These are phyloP conservation scores for Eristalinus aeneus DNA, from an alignment of 2,888 invertebrate genomes.

Conservation along the genomic window DNA sequence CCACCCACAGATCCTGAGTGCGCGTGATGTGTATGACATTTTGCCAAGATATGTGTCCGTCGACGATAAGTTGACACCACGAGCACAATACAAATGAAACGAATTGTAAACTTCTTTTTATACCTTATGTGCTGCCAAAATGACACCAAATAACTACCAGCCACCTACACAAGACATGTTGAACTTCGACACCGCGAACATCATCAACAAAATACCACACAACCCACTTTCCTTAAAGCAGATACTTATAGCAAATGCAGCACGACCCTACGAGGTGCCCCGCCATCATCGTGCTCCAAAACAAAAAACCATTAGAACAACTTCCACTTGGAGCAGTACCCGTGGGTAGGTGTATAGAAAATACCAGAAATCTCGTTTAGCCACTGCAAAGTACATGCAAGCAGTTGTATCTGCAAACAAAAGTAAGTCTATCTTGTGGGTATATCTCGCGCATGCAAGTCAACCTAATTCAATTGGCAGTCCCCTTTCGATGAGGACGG, in stretches of 20 bases:
- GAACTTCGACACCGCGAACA: conserved; percentile 68
- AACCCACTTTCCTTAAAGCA: conserved; percentile 62
- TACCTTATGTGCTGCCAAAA: conserved; percentile 22
- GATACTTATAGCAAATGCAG: conserved; percentile 37
- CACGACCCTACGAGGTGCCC: conserved; percentile 52
- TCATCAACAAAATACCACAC: conserved; percentile 67
- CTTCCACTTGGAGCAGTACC: conserved; percentile 35
- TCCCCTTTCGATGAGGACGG: conserved; percentile 28
- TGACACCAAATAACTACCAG: conserved; percentile 54
- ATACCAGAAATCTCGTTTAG: conserved; percentile 66
- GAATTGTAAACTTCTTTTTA: conserved; percentile 7
- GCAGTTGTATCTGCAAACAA: conserved; percentile 69
- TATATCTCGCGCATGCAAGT: conserved; percentile 69
- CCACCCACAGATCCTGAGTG: conserved; percentile 23
- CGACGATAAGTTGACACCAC: neutral
- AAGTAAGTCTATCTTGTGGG: conserved; percentile 68
- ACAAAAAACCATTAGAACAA: conserved; percentile 62
- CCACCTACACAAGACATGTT: conserved; percentile 65
- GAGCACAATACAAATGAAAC: conserved; percentile 18
- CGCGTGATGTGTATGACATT: conserved; percentile 47
- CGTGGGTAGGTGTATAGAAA: conserved; percentile 31
- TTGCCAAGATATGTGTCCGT: conserved; percentile 21
- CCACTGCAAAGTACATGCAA: conserved; percentile 65
- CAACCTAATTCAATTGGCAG: conserved; percentile 70
- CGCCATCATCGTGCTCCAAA: conserved; percentile 21